Evolutionary conservation across 1,140 invertebrate species (phyloP), one percentile per base, ranked within the genome.

Genomic region (Cotesia glomerata): DNA sequence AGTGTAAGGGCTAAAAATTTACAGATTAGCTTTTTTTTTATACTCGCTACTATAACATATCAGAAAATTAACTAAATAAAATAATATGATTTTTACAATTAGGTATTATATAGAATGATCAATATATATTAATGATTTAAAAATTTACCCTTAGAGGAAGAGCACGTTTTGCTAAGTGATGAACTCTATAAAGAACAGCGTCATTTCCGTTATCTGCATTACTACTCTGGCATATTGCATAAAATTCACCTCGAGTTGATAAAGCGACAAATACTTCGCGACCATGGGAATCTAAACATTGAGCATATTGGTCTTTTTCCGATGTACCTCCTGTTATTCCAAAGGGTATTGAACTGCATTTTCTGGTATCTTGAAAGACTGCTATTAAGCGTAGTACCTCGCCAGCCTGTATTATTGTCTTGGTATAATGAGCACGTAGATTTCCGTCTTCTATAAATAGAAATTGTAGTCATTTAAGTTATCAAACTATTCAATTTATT

Each of bases 291-390:
- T 86, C 85, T 16, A 89, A 76, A 69, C 87, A 89, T 62, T 88
- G 86, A 4, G 88, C 87, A 66, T 88, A 88, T 69, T 87, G 85
- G 72, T 87, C 86, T 34, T 82, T 84, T 36, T 87, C 85, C 1
- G 84, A 81, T 4, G 80, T 81, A 14, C 80, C 78, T 36, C 84
- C 79, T 11, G 83, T 77, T 71, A 86, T 85, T n/a, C 81, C 82
- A 58, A 86, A 86, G 18, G 80, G 78, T n/a, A 85, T 78, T n/a
- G 82, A 77, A 71, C 76, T 83, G 71, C 80, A 84, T 45, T 86
- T 84, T 39, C 84, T 81, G n/a, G 85, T 85, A 74, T 88, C 87
- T 62, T 89, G 86, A 72, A 88, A 88, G 5, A 89, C 85, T 13
- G 88, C 88, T 36, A 88, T 78, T 64, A 89, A 79, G 49, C 86